These are phyloP conservation scores for Acleris literana DNA, from an alignment of 2,888 invertebrate genomes.

Conservation along the genomic window DNA sequence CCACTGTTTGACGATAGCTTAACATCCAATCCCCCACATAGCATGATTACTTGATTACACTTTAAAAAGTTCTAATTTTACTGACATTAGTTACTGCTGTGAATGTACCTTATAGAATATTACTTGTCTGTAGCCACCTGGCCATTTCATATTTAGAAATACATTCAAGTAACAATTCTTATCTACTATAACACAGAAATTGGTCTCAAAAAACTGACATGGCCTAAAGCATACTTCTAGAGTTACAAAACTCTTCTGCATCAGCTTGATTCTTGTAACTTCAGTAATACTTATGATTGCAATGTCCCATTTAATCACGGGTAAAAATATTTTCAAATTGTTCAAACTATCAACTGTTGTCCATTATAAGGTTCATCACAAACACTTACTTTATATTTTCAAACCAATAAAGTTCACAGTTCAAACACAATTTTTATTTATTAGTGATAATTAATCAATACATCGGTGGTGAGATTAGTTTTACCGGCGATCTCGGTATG, in stretches of 20 bases:
- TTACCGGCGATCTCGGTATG: conserved; percentile 85
- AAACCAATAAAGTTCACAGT: conserved; percentile 81
- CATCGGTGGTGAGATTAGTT: conserved; percentile 63
- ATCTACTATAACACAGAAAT: conserved; percentile 10
- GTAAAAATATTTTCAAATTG: conserved; percentile 17
- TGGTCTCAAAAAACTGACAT: neutral
- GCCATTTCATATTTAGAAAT: neutral
- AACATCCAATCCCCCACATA: no score
- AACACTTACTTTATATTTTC: conserved; percentile 70
- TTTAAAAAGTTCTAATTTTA: no score
- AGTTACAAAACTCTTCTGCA: conserved; percentile 14
- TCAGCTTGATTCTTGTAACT: conserved; percentile 19
- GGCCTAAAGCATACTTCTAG: conserved; percentile 11
- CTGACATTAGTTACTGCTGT: neutral
- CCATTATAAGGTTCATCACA: conserved; percentile 67
- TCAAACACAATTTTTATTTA: conserved; percentile 75
- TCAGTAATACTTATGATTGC: conserved; percentile 2
- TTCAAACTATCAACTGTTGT: conserved; percentile 37
- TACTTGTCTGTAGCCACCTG: neutral
- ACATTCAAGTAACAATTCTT: conserved; percentile 26
- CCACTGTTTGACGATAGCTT: no score
- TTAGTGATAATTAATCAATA: conserved; percentile 70
- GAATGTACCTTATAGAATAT: neutral
- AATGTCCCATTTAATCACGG: conserved; percentile 33
- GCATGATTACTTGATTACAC: no score